phyloP scores from a whole-genome alignment of 2,113 vertebrate genomes.

The Tragelaphus strepsiceros region DNA sequence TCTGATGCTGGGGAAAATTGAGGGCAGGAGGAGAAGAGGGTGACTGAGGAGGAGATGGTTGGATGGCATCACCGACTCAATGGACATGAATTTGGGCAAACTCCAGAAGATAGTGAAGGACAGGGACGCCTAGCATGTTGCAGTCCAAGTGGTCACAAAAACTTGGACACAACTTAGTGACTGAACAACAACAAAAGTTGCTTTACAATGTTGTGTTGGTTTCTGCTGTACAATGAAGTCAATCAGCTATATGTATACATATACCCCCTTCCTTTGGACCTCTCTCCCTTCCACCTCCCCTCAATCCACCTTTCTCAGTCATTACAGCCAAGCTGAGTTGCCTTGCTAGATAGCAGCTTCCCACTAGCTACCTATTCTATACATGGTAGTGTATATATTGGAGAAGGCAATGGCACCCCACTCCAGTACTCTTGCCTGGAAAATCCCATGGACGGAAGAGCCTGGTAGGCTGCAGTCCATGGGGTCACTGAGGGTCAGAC shows the following conservation, averaged over 20 bases:
- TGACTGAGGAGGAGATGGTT: not conserved
- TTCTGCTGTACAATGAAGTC: not conserved
- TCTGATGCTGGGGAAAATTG: not conserved
- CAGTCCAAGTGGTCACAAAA: not conserved
- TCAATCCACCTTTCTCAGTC: not conserved
- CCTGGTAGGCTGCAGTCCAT: too few relatives aligned
- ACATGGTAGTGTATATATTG: not conserved
- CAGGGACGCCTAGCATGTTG: not conserved
- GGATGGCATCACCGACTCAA: not conserved
- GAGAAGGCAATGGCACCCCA: too few relatives aligned
- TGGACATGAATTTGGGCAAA: not conserved
- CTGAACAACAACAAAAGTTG: not conserved
- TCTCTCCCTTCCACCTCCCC: not conserved
- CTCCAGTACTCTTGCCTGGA: too few relatives aligned
- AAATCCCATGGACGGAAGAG: too few relatives aligned
- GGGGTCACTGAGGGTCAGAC: too few relatives aligned
- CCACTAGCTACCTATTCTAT: not conserved
- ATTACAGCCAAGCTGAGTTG: not conserved
- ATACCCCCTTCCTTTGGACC: not conserved
- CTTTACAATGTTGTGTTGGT: not conserved
- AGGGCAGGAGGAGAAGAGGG: not conserved
- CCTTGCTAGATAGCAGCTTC: not conserved
- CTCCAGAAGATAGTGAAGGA: not conserved
- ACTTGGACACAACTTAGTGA: not conserved
- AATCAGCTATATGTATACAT: not conserved